Percentiles rank a stretch among this genome's conserved stretches.
Evolutionary conservation across 2,888 invertebrate species (phyloP).

Genomic region (Cactoblastis cactorum): DNA sequence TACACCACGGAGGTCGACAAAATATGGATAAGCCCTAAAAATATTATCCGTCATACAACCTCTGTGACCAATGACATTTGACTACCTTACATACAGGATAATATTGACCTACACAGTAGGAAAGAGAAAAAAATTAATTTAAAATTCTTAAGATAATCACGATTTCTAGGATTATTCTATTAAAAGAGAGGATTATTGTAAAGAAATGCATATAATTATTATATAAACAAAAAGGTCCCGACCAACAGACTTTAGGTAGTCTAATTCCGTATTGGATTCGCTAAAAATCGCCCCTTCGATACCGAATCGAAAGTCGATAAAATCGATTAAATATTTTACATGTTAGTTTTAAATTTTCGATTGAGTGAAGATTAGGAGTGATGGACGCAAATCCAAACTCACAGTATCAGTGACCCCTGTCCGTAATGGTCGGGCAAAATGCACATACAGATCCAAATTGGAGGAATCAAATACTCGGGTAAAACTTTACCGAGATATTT

Average conservation of each 20-base stretch:
- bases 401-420: neutral
- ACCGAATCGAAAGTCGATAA: neutral
- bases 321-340: neutral
- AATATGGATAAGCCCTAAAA: neutral
- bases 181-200: constrained; percentile 14
- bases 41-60: neutral
- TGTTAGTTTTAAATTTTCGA: neutral
- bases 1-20: too few relatives aligned
- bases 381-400: neutral
- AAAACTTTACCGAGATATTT: constrained; percentile 12
- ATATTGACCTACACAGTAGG: constrained; percentile 52
- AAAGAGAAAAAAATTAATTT: constrained; percentile 35
- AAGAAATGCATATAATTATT: constrained; percentile 19
- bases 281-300: neutral
- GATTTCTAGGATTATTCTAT: constrained; percentile 15
- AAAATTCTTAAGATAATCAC: constrained; percentile 15
- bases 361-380: constrained; percentile 14
- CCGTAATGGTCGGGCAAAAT: constrained; percentile 17
- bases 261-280: neutral
- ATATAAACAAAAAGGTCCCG: constrained; percentile 4
- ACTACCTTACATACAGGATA: constrained; percentile 21
- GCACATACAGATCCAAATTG: constrained; percentile 33
- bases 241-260: neutral
- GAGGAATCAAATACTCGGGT: constrained; percentile 26
- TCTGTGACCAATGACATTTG: neutral